Percentiles rank a stretch among this genome's conserved stretches.
These are phyloP conservation scores for Micrasema minimum DNA, from an alignment of 1,140 invertebrate species.

Conservation along the genomic window DNA sequence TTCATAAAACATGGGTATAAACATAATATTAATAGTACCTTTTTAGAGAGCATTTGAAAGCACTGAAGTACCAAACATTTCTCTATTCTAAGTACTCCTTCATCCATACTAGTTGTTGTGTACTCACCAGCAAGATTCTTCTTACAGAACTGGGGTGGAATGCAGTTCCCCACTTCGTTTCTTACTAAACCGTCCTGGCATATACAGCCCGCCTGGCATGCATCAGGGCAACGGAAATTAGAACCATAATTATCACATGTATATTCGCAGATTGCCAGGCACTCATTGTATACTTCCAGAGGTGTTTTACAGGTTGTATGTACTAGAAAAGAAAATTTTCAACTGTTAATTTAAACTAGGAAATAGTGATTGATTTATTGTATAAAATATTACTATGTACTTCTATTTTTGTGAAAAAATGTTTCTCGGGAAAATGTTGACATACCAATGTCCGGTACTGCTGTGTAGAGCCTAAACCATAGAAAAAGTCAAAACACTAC, in stretches of 20 bases:
- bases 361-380: background rate
- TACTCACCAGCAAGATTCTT: constrained; percentile 14
- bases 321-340: background rate
- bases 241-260: constrained; percentile 19
- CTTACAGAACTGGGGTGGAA: constrained; percentile 28
- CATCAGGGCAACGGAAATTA: background rate
- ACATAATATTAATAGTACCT: too few species aligned
- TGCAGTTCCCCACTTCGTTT: constrained; percentile 29
- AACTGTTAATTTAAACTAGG: background rate
- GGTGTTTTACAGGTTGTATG: constrained; percentile 4
- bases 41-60: too few species aligned
- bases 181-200: constrained; percentile 26
- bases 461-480: too few species aligned
- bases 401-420: too few species aligned
- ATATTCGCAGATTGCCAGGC: background rate
- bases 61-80: too few species aligned
- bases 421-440: too few species aligned
- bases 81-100: too few species aligned
- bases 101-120: too few species aligned
- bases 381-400: background rate
- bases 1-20: too few species aligned
- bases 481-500: too few species aligned
- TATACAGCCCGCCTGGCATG: background rate
- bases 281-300: constrained; percentile 1
- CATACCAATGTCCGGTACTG: too few species aligned